These are phyloP conservation scores for Thalassaphorura encarpata DNA, from an alignment of 1,140 invertebrate genomes.

Conservation along the genomic window DNA sequence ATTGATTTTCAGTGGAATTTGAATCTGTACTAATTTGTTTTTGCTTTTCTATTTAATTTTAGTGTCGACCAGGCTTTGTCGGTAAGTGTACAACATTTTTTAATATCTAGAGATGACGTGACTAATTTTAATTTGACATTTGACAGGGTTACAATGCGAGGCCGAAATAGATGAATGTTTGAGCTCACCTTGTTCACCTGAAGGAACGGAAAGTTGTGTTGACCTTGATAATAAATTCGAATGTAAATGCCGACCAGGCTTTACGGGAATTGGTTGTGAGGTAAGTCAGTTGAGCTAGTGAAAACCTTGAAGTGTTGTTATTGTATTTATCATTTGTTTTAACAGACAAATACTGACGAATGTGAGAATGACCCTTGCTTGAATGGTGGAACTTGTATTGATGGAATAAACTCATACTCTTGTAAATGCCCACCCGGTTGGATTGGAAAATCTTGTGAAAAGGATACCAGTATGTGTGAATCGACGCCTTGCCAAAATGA, in stretches of 20 bases:
- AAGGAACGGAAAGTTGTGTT: conserved; percentile 75
- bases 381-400: conserved; percentile 78
- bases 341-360: conserved; percentile 66
- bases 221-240: conserved; percentile 81
- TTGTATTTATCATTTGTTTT: no score
- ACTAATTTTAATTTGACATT: conserved; percentile 2
- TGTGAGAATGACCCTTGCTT: conserved; percentile 76
- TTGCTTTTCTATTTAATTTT: no score
- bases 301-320: no score
- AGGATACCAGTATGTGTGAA: conserved; percentile 74
- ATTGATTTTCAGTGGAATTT: no score
- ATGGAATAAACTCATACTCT: conserved; percentile 71
- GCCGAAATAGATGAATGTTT: conserved; percentile 84
- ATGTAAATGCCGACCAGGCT: conserved; percentile 85
- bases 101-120: not conserved
- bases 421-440: conserved; percentile 78
- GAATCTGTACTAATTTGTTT: no score
- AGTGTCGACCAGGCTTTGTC: conserved; percentile 82
- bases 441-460: conserved; percentile 77
- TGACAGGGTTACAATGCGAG: conserved; percentile 69
- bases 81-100: conserved; percentile 44
- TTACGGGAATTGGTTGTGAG: conserved; percentile 56
- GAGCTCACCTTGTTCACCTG: conserved; percentile 50
- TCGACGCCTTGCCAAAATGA: conserved; percentile 82
- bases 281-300: not conserved